Percentiles rank a stretch among this genome's conserved stretches.
phyloP scores from a whole-genome alignment of 2,797 vertebrate genomes.

The Typhlichthys subterraneus region DNA sequence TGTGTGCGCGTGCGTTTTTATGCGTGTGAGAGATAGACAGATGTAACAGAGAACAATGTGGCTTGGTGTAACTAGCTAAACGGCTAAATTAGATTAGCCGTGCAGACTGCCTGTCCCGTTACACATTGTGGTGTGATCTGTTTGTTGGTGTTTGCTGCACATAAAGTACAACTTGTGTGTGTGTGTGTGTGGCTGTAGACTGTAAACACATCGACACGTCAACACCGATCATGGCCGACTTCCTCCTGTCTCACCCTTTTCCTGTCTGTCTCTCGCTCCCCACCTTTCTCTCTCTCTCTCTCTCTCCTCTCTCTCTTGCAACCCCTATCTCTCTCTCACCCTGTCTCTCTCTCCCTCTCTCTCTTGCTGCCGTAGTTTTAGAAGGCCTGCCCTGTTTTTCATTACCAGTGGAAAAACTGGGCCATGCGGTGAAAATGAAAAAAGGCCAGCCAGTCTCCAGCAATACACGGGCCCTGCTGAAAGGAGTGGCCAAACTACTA shows the following conservation, averaged over 20 bases:
- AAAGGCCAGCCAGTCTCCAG: slow-evolving; percentile 51
- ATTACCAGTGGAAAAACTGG: slow-evolving; percentile 73
- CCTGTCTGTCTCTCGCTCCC: slow-evolving; percentile 1
- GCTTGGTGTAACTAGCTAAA: slow-evolving; percentile 36
- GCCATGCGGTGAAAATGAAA: slow-evolving; percentile 52
- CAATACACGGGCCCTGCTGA: slow-evolving; percentile 54
- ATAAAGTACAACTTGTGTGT: background rate
- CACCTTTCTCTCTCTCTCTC: slow-evolving; percentile 20
- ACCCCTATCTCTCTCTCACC: background rate
- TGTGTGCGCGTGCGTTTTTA: slow-evolving; percentile 19
- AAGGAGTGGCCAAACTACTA: slow-evolving; percentile 59
- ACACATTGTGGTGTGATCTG: slow-evolving; percentile 11
- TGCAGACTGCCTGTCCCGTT: slow-evolving; percentile 41
- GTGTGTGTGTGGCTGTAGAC: background rate
- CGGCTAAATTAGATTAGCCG: slow-evolving; percentile 32
- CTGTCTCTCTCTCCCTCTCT: too few species aligned
- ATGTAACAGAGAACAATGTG: slow-evolving; percentile 17
- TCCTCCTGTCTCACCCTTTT: slow-evolving; percentile 28
- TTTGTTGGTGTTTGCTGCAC: too few species aligned
- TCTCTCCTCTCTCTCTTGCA: background rate
- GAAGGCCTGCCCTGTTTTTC: slow-evolving; percentile 67
- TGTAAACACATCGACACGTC: slow-evolving; percentile 9
- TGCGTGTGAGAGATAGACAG: background rate
- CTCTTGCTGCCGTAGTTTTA: slow-evolving; percentile 8
- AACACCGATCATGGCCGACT: slow-evolving; percentile 36